Evolutionary conservation across 1,140 invertebrate genomes (phyloP), one percentile per base, ranked within the genome.

Genomic region (Apis cerana): DNA sequence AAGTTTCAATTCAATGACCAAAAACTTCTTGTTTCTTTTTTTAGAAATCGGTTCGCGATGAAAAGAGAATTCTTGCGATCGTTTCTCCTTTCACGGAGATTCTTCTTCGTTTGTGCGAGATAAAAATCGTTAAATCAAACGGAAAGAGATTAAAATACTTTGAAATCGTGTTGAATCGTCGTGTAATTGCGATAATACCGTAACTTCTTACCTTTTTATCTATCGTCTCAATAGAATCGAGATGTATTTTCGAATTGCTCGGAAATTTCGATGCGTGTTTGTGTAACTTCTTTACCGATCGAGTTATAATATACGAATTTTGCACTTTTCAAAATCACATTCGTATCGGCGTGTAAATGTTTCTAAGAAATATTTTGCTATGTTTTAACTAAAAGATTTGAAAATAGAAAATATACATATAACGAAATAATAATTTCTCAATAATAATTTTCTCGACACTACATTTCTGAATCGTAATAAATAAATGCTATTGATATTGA

Each of bases 261-360:
- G 75, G 61, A 52, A 23, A 65, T 27, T 76, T 64, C 23, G 17
- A 61, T 17, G 75, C 75, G 48, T 13, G 58, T 17, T 27, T 23
- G 3, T 9, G 2, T 50, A 21, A 64, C 12, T 52, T 52, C 23
- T n/a, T n/a, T 33, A 19, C 12, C 11, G 27, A 54, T 56, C 23
- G 65, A 23, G 23, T 75, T 61, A 48, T 23, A 23, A 52, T 48
- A 69, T 23, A 15, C 43, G 52, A 54, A 33, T 43, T 76, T 76
- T 76, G 19, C 61, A 76, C 61, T 43, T 76, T 67, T 75, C n/a
- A 5, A 77, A 56, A 33, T 52, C 62, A 62, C 33, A 10, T 50
- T 23, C 48, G 61, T 52, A 43, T 59, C 33, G 15, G 17, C 54
- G 56, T 59, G 50, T 62, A 64, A 52, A 52, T 65, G 59, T 65